These are phyloP conservation scores for Huso huso DNA, from an alignment of 2,797 vertebrate genomes.

Conservation along the genomic window DNA sequence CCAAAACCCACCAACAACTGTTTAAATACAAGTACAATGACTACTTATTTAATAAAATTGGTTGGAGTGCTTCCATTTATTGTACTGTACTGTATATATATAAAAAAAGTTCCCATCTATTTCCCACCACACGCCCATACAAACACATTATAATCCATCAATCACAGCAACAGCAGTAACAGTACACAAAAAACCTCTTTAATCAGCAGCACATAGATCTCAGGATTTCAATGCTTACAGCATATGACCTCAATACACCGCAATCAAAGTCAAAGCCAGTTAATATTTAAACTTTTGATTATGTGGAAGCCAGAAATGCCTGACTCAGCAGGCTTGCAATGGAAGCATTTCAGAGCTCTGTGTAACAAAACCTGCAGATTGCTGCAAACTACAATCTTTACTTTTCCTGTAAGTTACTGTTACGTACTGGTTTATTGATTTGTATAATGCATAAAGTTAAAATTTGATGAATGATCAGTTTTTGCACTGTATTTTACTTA, in stretches of 20 bases:
- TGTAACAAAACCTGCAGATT: background rate
- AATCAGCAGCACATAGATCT: background rate
- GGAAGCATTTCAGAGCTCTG: background rate
- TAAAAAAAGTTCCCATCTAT: background rate
- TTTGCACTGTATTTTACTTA: too few relatives aligned
- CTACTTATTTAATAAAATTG: too few relatives aligned
- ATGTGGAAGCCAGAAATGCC: background rate
- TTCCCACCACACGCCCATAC: background rate
- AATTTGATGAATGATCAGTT: too few relatives aligned
- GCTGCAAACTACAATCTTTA: too few relatives aligned
- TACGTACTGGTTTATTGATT: too few relatives aligned
- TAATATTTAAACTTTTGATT: conserved; percentile 5
- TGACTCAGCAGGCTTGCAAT: background rate
- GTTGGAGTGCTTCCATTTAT: too few relatives aligned
- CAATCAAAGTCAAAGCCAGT: conserved; percentile 5
- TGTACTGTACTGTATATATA: background rate
- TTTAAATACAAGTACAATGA: too few relatives aligned
- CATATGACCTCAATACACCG: conserved; percentile 7
- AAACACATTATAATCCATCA: background rate
- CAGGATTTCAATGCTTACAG: background rate
- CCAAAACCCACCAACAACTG: too few relatives aligned
- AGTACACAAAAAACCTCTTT: background rate
- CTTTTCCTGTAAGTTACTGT: too few relatives aligned
- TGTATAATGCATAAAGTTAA: too few relatives aligned
- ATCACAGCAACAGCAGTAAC: background rate